phyloP scores from a whole-genome alignment of 30 jellyfish, hydroid and myxozoan species.

The Nemopilema nomurai region DNA sequence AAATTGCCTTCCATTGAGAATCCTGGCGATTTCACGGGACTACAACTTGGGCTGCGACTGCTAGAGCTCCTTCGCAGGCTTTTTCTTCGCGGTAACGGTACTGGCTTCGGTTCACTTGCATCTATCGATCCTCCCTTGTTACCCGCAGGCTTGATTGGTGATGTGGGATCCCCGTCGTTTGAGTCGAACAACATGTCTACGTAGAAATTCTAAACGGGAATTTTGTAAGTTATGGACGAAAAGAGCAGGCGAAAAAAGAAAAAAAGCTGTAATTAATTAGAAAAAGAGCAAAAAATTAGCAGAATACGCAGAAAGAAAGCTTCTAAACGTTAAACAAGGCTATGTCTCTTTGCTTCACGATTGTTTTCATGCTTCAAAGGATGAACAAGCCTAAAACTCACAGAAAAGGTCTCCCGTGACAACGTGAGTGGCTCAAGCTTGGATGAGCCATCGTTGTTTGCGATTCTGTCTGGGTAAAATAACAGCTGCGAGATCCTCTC shows the following conservation, averaged over 20 bases:
- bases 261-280: no score
- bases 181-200: conserved; percentile 55
- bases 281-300: no score
- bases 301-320: no score
- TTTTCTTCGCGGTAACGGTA: conserved; percentile 47
- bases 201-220: conserved; percentile 40
- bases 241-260: no score
- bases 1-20: background rate
- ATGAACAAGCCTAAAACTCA: background rate
- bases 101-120: conserved; percentile 34
- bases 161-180: conserved; percentile 57
- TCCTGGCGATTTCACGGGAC: conserved; percentile 42
- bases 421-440: conserved; percentile 36
- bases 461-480: conserved; percentile 40
- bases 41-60: conserved; percentile 8
- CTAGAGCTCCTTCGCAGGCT: conserved; percentile 52
- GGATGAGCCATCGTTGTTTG: conserved; percentile 29
- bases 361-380: no score
- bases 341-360: no score
- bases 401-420: conserved; percentile 56
- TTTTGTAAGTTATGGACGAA: background rate
- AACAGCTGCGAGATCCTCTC: conserved; percentile 50
- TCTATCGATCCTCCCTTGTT: background rate
- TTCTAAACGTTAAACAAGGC: no score
- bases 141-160: conserved; percentile 62